Base-by-base conservation (phyloP, 2,113 vertebrate genomes). In the Mungos mungo region DNA sequence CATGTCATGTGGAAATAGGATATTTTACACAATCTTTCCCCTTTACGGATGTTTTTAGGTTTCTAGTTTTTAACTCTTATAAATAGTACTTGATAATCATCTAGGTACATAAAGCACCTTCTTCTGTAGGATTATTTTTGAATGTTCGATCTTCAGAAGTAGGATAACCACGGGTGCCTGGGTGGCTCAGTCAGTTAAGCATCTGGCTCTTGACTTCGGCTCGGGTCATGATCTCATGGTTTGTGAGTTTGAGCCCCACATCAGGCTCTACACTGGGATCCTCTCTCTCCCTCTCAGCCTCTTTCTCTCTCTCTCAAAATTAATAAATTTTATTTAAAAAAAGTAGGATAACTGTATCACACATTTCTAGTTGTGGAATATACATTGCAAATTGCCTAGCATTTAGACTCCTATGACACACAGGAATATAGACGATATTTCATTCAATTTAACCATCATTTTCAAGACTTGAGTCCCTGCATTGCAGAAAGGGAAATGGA, bases 131-230 rank as follows among this genome's bases (percentile, higher is more conserved):
- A 89, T 92, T 79, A 68, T 85, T 93, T 96, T 93, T 68, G 29
- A 88, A 71, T 65, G 41, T 50, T 21, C 50, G 21, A 54, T 95
- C 29, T 90, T 89, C 77, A 93, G 90, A 94, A 96, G 88, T 35
- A 76, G 27, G 76, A 82, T 65, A 80, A 66, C 25, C 31, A 19
- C 6, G 21, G 57, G 8, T 8, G 7, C 57, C 21, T 60, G 8
- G 8, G 21, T 60, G 19, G 54, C 57, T 60, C 57, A 60, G 57
- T 60, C 8, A 3, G 57, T 23, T 60, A 25, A 23, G 8, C 21
- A 23, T 23, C 57, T 8, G 8, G 21, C 57, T 60, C 57, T 25
- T 60, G 57, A 60, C 57, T 60, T 60, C 7, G 21, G 57, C 57
- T 60, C 57, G 23, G 57, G 21, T 9, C 57, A 60, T 60, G 57